A percentile compares a stretch with the other conserved stretches of the same genome.
Conservation (phyloP, 2,113 vertebrate species). For the Brevimyrus niger region DNA sequence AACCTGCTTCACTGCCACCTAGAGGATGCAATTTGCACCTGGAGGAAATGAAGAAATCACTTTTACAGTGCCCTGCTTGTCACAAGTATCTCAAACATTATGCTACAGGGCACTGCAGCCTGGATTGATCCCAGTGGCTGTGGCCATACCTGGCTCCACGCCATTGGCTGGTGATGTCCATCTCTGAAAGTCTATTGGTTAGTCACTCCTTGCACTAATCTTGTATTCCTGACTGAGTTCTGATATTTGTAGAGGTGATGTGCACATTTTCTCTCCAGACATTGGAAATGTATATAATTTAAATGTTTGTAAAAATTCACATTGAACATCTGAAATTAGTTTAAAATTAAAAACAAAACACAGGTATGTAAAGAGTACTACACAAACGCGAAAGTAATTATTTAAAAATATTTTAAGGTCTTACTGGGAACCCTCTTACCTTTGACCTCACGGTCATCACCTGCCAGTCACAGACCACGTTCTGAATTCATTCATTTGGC, state of each 20-base stretch:
- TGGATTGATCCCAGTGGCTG: neutral
- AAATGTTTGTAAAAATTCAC: neutral
- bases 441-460: conserved; percentile 32
- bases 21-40: neutral
- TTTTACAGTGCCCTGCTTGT: neutral
- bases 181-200: neutral
- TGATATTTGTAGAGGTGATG: neutral
- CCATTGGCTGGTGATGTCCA: neutral
- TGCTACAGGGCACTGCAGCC: neutral
- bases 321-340: neutral
- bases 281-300: neutral
- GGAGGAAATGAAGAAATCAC: neutral
- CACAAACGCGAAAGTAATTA: neutral
- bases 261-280: neutral
- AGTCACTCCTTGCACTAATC: neutral
- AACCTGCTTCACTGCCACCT: neutral
- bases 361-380: neutral
- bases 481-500: neutral
- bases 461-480: neutral
- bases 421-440: conserved; percentile 43
- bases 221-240: neutral
- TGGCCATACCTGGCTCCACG: neutral
- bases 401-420: neutral
- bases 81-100: neutral
- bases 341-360: neutral